These are phyloP conservation scores for Talpa occidentalis DNA, from an alignment of 2,113 vertebrate species.

Conservation along the genomic window DNA sequence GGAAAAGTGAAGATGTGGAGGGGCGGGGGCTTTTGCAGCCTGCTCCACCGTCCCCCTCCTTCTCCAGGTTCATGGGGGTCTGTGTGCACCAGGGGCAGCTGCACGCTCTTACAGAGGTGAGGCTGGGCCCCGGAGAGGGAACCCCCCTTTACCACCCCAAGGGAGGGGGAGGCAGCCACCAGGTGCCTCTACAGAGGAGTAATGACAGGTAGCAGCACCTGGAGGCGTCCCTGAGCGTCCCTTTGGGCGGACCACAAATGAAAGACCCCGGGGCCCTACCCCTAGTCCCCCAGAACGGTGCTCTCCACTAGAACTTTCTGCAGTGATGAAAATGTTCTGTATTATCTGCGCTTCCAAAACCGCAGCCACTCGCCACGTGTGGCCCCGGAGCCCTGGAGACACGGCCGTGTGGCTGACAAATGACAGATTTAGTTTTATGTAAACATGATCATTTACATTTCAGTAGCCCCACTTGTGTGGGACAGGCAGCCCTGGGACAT, in stretches of 20 bases:
- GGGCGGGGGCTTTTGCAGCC: background rate
- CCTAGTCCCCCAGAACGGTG: background rate
- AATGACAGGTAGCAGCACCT: background rate
- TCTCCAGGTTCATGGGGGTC: constrained; percentile 94
- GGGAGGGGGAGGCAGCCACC: background rate
- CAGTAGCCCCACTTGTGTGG: background rate
- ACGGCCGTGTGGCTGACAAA: background rate
- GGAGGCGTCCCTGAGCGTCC: background rate
- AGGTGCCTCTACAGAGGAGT: background rate
- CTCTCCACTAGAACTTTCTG: constrained; percentile 31
- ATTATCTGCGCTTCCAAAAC: background rate
- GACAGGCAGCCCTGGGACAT: background rate
- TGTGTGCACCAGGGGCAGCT: constrained; percentile 97
- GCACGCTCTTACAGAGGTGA: constrained; percentile 96
- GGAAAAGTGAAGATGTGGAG: background rate
- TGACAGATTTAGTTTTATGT: background rate
- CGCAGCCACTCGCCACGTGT: background rate
- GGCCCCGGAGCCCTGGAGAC: background rate
- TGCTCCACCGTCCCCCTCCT: fast-evolving
- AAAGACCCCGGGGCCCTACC: constrained; percentile 32
- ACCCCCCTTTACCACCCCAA: background rate
- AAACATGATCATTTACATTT: background rate
- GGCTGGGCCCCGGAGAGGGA: background rate
- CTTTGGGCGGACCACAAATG: background rate
- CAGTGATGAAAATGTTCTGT: background rate